Evolutionary conservation across 2,113 vertebrate genomes (phyloP).

Genomic region (Copsychus sechellarum): DNA sequence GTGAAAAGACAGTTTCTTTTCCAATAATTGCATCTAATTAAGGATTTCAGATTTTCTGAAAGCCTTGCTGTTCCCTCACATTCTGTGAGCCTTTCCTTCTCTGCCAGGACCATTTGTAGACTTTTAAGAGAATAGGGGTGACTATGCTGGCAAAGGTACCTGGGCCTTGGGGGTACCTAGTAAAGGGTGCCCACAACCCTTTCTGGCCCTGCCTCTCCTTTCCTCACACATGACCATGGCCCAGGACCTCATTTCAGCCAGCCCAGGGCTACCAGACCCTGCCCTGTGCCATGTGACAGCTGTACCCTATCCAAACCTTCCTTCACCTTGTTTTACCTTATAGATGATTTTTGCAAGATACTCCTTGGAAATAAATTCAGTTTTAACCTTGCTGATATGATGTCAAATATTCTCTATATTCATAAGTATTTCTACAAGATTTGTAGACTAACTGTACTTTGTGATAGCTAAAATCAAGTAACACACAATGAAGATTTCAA

Average conservation of each 20-base stretch:
- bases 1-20: constrained; percentile 27
- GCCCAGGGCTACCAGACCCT: background rate
- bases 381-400: background rate
- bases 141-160: background rate
- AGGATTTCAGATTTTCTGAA: constrained; percentile 35
- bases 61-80: background rate
- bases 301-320: background rate
- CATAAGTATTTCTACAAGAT: background rate
- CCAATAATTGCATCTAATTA: background rate
- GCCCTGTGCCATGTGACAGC: background rate
- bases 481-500: background rate
- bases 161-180: background rate
- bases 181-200: background rate
- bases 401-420: background rate
- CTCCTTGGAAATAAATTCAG: background rate
- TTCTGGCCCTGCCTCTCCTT: background rate
- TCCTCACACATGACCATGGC: background rate
- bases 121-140: background rate
- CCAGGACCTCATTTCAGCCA: background rate
- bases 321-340: background rate
- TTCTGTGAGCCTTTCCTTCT: background rate
- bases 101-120: background rate
- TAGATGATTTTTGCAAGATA: background rate
- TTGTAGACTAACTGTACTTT: background rate
- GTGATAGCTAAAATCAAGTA: background rate